Conservation (phyloP, 2,888 invertebrate genomes). For the Oscheius sp. region DNA sequence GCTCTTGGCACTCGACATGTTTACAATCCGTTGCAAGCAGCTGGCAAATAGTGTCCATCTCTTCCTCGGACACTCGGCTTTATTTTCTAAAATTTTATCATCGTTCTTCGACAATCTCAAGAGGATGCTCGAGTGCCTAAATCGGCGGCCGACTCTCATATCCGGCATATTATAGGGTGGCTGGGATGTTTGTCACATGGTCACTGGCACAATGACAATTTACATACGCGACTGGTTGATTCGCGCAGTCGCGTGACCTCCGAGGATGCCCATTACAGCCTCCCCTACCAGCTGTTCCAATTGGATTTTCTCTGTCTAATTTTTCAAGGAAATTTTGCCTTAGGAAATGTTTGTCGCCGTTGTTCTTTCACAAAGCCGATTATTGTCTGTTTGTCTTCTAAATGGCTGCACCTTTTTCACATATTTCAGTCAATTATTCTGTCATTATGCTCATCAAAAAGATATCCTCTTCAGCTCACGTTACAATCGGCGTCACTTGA, state of each 20-base stretch:
- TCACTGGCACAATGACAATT: conserved; percentile 21
- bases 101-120: not conserved
- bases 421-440: not conserved
- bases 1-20: conserved; percentile 18
- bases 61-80: not conserved
- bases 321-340: not conserved
- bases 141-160: not conserved
- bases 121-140: not conserved
- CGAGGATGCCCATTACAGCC: conserved; percentile 16
- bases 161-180: conserved; percentile 10
- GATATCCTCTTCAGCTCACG: conserved; percentile 1
- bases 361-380: not conserved
- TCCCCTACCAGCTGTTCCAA: conserved; percentile 2
- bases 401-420: not conserved
- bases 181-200: not conserved
- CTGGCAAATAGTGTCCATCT: conserved; percentile 7
- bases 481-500: conserved; percentile 23
- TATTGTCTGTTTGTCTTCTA: not conserved
- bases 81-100: not conserved
- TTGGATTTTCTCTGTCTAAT: not conserved
- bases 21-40: conserved; percentile 10
- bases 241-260: conserved; percentile 33
- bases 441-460: not conserved
- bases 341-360: not conserved
- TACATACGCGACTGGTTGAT: conserved; percentile 25